Conservation (phyloP, 2,113 vertebrate species). For the Bujurquina vittata region DNA sequence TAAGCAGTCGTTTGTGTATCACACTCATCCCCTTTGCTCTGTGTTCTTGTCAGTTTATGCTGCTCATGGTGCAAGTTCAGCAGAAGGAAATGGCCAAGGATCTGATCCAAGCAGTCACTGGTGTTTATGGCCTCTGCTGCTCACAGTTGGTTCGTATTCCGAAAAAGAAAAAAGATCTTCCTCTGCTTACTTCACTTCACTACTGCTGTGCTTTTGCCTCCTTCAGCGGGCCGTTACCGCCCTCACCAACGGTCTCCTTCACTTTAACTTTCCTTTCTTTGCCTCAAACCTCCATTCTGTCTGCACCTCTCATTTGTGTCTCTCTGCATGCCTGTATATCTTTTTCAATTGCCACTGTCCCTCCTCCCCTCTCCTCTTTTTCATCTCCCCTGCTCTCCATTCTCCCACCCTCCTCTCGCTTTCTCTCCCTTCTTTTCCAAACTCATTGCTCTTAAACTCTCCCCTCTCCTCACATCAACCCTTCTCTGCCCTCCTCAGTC, state of each 20-base stretch:
- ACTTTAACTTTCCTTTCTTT: neutral
- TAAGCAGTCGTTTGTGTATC: neutral
- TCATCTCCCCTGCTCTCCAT: conserved; percentile 14
- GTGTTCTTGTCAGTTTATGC: neutral
- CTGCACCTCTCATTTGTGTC: neutral
- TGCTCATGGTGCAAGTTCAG: conserved; percentile 35
- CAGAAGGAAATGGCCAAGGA: conserved; percentile 14
- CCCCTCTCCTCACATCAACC: conserved; percentile 56
- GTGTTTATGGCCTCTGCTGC: conserved; percentile 67
- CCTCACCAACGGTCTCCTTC: neutral
- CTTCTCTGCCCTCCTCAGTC: conserved; percentile 61
- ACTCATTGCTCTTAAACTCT: conserved; percentile 54
- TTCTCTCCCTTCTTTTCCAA: conserved; percentile 29
- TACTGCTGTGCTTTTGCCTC: conserved; percentile 19
- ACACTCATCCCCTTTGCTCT: neutral
- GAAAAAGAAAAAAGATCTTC: conserved; percentile 16
- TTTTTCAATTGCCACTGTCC: conserved; percentile 26
- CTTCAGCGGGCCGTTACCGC: neutral
- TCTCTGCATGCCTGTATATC: neutral
- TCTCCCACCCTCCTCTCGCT: neutral
- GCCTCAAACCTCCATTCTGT: neutral
- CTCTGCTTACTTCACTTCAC: conserved; percentile 31
- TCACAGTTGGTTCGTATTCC: conserved; percentile 67
- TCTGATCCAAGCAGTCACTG: neutral
- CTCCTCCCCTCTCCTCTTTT: neutral